phyloP scores from a whole-genome alignment of 2,113 vertebrate genomes.

The Pelvicachromis taeniatus region DNA sequence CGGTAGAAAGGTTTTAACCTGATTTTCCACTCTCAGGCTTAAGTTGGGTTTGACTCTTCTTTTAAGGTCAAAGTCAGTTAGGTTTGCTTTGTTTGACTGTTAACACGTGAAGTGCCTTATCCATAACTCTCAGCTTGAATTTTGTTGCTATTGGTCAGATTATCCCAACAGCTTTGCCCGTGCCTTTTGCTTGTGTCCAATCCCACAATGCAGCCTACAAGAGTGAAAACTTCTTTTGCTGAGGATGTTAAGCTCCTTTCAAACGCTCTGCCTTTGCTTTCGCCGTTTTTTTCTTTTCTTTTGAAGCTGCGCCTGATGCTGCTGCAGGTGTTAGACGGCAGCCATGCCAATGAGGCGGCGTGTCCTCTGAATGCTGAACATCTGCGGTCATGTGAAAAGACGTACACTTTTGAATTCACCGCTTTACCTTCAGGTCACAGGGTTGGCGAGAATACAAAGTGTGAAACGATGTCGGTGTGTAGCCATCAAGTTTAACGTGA shows the following conservation, averaged over 20 bases:
- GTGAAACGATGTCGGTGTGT: background rate
- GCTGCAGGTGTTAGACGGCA: conserved; percentile 42
- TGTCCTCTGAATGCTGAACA: conserved; percentile 16
- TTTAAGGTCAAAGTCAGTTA: conserved; percentile 39
- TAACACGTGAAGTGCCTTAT: background rate
- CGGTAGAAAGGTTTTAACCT: conserved; percentile 7
- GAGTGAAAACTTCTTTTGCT: conserved; percentile 19
- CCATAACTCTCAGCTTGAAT: background rate
- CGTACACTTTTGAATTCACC: conserved; percentile 31
- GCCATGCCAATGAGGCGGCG: background rate
- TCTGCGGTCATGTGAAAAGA: conserved; percentile 20
- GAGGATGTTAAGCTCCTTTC: conserved; percentile 20
- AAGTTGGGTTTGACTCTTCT: conserved; percentile 26
- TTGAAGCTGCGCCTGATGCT: conserved; percentile 15
- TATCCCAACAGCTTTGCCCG: background rate
- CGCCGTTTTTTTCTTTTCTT: background rate
- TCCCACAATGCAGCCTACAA: conserved; percentile 3
- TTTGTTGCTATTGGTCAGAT: background rate
- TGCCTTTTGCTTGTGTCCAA: conserved; percentile 4
- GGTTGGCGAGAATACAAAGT: background rate
- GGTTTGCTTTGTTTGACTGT: background rate
- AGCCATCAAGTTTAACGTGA: background rate
- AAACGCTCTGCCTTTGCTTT: background rate
- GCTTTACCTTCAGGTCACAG: conserved; percentile 26
- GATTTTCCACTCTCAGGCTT: conserved; percentile 21